Base-by-base conservation (phyloP, 2,113 vertebrate genomes). In the Pitta sordida region DNA sequence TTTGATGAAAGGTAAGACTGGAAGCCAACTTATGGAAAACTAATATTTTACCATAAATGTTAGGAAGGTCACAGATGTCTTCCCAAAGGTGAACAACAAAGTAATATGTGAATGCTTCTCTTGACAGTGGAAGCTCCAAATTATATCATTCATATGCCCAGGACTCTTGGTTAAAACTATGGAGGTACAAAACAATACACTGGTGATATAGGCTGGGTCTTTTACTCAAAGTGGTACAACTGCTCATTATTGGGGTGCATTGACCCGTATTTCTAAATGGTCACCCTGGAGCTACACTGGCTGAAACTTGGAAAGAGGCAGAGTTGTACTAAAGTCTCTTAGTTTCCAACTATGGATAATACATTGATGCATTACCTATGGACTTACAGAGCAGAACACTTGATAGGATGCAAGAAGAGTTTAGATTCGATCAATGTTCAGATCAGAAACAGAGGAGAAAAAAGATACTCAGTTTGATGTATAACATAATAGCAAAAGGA, bases 311-410 rank as follows among this genome's bases (percentile, higher is more conserved):
- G 53, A 60, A 75, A 78, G 56, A 46, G 18, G 6, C 30, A 77
- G 55, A 55, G 52, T 3, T 81, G 16, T 63, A 77, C 29, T 22
- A 48, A 55, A 14, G 19, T 4, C 23, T 30, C 62, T 86, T 30
- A 18, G 16, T 51, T 74, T 79, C 15, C 6, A 41, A 14, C 36
- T 19, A 24, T 84, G 36, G 8, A 60, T 23, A 20, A 58, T 9
- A 6, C 18, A 55, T 65, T 80, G 0, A 0, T 51, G 39, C 14
- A 15, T 62, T 63, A 44, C 27, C 10, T 67, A 44, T 48, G 19
- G 29, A 24, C 17, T 14, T 67, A 17, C 26, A 41, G 15, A 46
- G 29, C 21, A 7, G 46, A 82, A 52, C 11, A 52, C 24, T 37
- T 64, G 49, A 36, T 4, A 56, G 32, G 16, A 56, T 48, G 32